Percentiles rank a stretch among this genome's conserved stretches.
phyloP scores from a whole-genome alignment of 1,140 invertebrate genomes.

The Lethocerus indicus region DNA sequence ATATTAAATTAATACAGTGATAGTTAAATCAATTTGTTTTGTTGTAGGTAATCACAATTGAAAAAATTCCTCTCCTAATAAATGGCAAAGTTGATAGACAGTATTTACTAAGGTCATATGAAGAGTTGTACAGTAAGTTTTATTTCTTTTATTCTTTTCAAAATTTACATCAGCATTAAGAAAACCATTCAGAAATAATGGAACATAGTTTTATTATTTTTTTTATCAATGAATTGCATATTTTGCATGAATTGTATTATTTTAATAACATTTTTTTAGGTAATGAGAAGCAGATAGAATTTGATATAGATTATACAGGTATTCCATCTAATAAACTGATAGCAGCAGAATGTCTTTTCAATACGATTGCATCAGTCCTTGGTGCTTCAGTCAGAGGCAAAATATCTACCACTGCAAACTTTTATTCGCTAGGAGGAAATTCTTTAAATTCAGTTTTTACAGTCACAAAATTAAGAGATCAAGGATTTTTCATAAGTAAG shows the following conservation, averaged over 20 bases:
- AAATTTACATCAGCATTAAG: no score
- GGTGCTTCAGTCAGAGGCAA: constrained; percentile 36
- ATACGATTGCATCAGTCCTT: constrained; percentile 50
- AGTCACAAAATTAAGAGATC: constrained; percentile 54
- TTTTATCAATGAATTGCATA: no score
- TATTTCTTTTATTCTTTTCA: no score
- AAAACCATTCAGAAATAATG: no score
- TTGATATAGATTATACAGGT: constrained; percentile 34
- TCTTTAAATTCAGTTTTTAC: constrained; percentile 71
- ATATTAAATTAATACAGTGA: no score
- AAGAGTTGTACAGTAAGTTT: constrained; percentile 15
- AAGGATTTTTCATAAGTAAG: constrained; percentile 56
- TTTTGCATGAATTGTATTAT: no score
- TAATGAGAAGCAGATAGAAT: constrained; percentile 27
- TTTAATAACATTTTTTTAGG: constrained; percentile 27
- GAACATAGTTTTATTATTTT: no score
- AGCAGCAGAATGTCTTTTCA: constrained; percentile 48
- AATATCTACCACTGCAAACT: constrained; percentile 43
- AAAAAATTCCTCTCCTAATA: constrained; percentile 54
- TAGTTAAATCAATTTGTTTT: no score
- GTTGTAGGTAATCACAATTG: constrained; percentile 44
- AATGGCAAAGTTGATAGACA: constrained; percentile 79
- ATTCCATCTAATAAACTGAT: constrained; percentile 35
- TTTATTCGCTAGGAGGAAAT: constrained; percentile 71
- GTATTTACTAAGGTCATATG: constrained; percentile 48